These are phyloP conservation scores for Nymphalis urticae DNA, from an alignment of 2,888 invertebrate species.

Conservation along the genomic window DNA sequence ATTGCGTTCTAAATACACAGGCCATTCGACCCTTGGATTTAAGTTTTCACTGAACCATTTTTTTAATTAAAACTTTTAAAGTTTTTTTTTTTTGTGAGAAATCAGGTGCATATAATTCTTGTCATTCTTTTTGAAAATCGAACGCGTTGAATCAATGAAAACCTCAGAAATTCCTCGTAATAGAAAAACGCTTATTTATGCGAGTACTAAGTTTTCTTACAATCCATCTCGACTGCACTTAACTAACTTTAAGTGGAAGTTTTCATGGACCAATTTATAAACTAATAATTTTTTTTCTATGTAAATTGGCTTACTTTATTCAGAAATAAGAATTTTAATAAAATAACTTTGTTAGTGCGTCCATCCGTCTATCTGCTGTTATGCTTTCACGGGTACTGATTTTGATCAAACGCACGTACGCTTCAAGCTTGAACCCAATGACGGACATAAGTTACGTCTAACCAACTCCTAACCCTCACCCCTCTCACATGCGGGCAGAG, in stretches of 20 bases:
- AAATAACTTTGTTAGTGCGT: too few relatives aligned
- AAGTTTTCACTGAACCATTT: conserved; percentile 18
- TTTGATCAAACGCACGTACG: too few relatives aligned
- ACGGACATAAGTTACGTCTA: too few relatives aligned
- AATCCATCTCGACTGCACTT: conserved; percentile 6
- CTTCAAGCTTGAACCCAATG: too few relatives aligned
- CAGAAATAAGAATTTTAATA: too few relatives aligned
- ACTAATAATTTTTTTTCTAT: too few relatives aligned
- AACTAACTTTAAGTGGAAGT: conserved; percentile 9
- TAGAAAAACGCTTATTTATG: conserved; percentile 19
- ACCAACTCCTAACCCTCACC: too few relatives aligned
- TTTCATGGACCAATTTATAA: neutral
- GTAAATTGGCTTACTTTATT: too few relatives aligned
- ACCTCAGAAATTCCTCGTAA: conserved; percentile 10
- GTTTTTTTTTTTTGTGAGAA: neutral
- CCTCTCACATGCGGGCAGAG: too few relatives aligned
- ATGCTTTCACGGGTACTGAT: too few relatives aligned
- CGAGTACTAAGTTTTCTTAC: conserved; percentile 8
- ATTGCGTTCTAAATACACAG: conserved; percentile 34
- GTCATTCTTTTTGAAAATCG: neutral
- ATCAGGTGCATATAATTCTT: conserved; percentile 5
- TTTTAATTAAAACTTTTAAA: conserved; percentile 8
- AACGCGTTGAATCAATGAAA: conserved; percentile 18
- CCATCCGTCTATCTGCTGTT: too few relatives aligned
- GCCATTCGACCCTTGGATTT: conserved; percentile 16